Base-by-base conservation (phyloP, 2,888 invertebrate genomes). In the Lydus trimaculatus region DNA sequence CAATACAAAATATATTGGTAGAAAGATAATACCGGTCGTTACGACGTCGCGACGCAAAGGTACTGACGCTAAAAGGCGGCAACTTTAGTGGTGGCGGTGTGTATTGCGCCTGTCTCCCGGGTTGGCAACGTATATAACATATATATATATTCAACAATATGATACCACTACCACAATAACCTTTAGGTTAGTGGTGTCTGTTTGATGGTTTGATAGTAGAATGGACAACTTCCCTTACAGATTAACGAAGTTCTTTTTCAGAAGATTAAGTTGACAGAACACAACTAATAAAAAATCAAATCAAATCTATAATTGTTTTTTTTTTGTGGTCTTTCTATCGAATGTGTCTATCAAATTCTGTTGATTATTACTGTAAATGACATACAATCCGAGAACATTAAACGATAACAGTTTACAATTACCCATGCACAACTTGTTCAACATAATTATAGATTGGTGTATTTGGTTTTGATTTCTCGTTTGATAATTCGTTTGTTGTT, bases 81-180 rank as follows among this genome's bases (percentile, higher is more conserved):
- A 65, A 66, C 66, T 39, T 65, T 66, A 63, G 48, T 65, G 69
- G 65, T 52, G 58, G 58, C 62, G 56, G 48, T 20, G 9, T 48
- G 20, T 69, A 73, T 67, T 75, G 75, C 75, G 75, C 75, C 69
- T 69, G 75, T 73, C 73, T 69, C 48, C 73, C 73, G 66, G 69
- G 74, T 74, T 67, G 67, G 72, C 11, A 71, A 71, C 69, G 66
- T 71, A 69, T 64, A 61, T 72, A 74, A 72, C 72, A 74, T n/a
- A 36, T 36, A 36, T 15, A 36, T 15, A 4, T 15, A 15, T 36
- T 4, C 36, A 36, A 36, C 36, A 28, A 2, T 28, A 28, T 28
- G 28, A 28, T 28, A 28, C 28, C 4, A 28, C 28, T 36, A 15
- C 15, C 13, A 36, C 13, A 15, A 36, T 36, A 9, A 36, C 36